Base-by-base conservation (phyloP, 2,888 invertebrate genomes). In the Bombylius discolor region DNA sequence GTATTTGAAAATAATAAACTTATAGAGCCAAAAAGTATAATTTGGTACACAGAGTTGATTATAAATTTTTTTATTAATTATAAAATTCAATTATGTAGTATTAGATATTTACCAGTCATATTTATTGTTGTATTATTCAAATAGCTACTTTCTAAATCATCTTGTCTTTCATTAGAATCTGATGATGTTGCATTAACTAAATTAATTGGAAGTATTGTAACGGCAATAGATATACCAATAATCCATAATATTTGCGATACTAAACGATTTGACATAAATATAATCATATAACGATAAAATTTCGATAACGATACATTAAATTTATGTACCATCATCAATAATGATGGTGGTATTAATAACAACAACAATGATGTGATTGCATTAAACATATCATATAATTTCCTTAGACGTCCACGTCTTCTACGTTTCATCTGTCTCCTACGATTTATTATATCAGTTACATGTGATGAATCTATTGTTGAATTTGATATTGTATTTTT, bases 361-460 rank as follows among this genome's bases (percentile, higher is more conserved):
- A 56, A 55, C 55, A 55, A 55, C 47, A 51, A 48, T 47, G 47
- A 51, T 42, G 42, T 51, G 39, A 55, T 44, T n/a, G 14, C 44
- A 51, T 55, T 55, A 47, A 44, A 51, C 42, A 55, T 51, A 42
- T 51, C 51, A 44, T 51, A 51, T 39, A 55, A 33, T 36, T 31
- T 51, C 68, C 73, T 72, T 72, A 72, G 72, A 33, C 72, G 68
- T 23, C 73, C 72, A 57, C 72, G 70, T 56, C 73, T 63, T n/a
- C 72, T 67, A 55, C 70, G 68, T 60, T 71, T 70, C 32, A 51
- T 39, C 12, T 51, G 51, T 31, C 51, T 33, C 47, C 51, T 51
- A n/a, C 55, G 51, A 55, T 55, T 55, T 51, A 31, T 45, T 23
- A 51, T 55, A 12, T 36, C 50, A 7, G 36, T 52, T 42, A 42